Evolutionary conservation across 2,113 vertebrate genomes (phyloP).

Genomic region (Gavialis gangeticus): DNA sequence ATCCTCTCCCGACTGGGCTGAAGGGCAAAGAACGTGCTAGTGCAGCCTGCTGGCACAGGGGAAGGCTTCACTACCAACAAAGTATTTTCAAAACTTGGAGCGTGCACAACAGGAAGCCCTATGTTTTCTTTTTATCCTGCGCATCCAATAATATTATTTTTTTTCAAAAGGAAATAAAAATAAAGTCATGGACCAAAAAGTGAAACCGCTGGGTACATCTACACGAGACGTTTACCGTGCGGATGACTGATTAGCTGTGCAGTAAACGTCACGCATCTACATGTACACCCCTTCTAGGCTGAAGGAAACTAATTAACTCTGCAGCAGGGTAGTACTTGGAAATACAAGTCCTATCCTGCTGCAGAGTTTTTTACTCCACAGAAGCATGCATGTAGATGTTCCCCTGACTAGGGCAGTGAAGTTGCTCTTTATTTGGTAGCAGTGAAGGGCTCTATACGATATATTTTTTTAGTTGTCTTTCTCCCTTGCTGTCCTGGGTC

Average conservation of each 20-base stretch:
- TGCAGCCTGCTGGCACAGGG: rapidly evolving
- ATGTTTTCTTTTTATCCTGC: neutral
- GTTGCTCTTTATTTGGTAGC: neutral
- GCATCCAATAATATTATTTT: neutral
- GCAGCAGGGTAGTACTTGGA: too few relatives aligned
- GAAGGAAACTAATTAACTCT: too few relatives aligned
- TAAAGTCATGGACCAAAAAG: constrained; percentile 25
- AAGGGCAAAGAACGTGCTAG: neutral
- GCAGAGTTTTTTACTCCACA: too few relatives aligned
- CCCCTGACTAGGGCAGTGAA: neutral
- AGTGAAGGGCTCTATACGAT: neutral
- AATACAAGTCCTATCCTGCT: too few relatives aligned
- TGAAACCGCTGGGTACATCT: too few relatives aligned
- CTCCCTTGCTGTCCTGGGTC: neutral
- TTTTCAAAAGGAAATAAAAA: neutral
- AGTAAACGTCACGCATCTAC: too few relatives aligned
- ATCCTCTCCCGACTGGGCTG: rapidly evolving
- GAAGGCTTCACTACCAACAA: neutral
- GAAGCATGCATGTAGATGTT: too few relatives aligned
- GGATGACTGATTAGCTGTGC: too few relatives aligned
- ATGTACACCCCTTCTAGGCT: too few relatives aligned
- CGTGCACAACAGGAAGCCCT: neutral
- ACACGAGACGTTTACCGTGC: too few relatives aligned
- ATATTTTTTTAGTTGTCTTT: neutral
- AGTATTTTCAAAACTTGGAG: rapidly evolving